Evolutionary conservation across 2,888 invertebrate species (phyloP), one percentile per base, ranked within the genome.

Genomic region (Sarcophaga subvicina): DNA sequence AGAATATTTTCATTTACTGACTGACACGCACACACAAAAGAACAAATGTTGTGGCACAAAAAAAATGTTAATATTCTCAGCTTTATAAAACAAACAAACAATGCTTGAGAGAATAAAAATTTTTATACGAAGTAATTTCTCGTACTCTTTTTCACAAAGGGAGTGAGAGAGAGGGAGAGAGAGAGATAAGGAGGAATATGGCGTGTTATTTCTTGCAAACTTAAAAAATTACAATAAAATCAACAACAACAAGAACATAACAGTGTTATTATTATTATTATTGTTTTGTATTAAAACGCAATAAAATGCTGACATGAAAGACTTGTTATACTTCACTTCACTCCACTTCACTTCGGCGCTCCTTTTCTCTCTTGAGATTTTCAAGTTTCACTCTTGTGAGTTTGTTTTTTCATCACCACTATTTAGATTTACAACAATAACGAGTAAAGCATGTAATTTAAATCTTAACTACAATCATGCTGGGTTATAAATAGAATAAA

Each of bases 201-300:
- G 75, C 81, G 63, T 81, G 81, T 64, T 70, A 70, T 76, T 70
- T 71, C 69, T 64, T 70, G 64, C 45, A 69, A 69, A 81, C 69
- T 14, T 62, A 47, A 47, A 45, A 22, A 22, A 22, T 22, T 22
- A 22, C 22, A 22, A 22, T 22, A 22, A 22, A 22, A 22, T 1
- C 62, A 75, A 12, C 1, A 20, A 27, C 17, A 79, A 11, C 37
- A 45, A 62, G 1, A 66, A 66, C 54, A 54, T n/a, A 59, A 67
- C 12, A 20, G 20, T 4, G 27, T 63, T 27, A 71, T 54, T 64
- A 76, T n/a, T 54, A 49, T 70, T 72, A 27, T 72, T 70, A 54
- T 75, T 69, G 45, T 67, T 72, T 73, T 22, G 62, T 4, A 75
- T 81, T 69, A 69, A 80, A 80, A 80, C 47, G 62, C 62, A 81